These are phyloP conservation scores for Dione juno DNA, from an alignment of 2,888 invertebrate species.

Conservation along the genomic window DNA sequence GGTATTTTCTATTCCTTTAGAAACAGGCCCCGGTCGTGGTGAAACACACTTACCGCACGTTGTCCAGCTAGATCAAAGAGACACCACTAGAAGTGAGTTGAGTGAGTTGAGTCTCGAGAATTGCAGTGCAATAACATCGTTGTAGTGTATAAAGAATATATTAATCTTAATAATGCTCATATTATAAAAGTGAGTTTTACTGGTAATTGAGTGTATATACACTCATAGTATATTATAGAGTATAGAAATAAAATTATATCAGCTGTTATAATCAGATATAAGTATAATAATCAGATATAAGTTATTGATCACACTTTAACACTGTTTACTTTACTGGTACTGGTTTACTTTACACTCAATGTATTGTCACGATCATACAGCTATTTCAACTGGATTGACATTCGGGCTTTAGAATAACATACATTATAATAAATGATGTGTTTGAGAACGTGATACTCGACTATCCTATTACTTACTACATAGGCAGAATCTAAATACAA, in stretches of 20 bases:
- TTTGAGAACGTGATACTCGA: not conserved
- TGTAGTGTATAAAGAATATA: no score
- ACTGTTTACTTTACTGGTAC: slow-evolving; percentile 7
- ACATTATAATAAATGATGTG: not conserved
- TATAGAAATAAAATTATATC: not conserved
- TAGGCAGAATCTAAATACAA: not conserved
- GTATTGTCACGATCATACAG: not conserved
- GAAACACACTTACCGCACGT: no score
- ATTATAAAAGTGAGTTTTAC: no score
- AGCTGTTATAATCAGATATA: not conserved
- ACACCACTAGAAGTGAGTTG: no score
- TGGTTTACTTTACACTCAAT: not conserved
- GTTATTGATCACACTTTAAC: not conserved
- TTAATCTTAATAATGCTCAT: no score
- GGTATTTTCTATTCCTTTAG: no score
- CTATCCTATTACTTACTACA: not conserved
- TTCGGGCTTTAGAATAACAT: not conserved
- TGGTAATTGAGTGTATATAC: no score
- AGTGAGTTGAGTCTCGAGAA: no score
- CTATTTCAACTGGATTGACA: slow-evolving; percentile 9
- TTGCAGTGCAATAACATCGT: no score
- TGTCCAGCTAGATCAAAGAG: no score
- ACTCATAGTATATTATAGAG: no score
- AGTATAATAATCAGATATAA: not conserved
- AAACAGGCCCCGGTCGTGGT: no score